A percentile compares a stretch with the other conserved stretches of the same genome.
Conservation (phyloP, 2,797 vertebrate species). For the Chanos chanos region DNA sequence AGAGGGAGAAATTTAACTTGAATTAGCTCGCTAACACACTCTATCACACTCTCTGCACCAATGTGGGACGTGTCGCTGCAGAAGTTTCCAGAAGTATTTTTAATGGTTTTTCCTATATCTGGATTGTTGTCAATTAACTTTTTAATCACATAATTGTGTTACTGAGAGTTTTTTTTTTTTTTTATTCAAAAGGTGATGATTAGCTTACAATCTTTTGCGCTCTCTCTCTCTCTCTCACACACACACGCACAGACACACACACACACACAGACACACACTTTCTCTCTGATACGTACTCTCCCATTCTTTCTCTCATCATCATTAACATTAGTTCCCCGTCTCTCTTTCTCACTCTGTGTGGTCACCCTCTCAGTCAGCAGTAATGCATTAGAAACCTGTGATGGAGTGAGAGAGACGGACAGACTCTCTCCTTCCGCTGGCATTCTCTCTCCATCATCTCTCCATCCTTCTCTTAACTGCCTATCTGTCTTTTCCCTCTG, state of each 20-base stretch:
- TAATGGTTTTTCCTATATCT: no score
- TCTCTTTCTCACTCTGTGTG: background rate
- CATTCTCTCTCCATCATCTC: background rate
- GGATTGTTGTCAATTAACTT: no score
- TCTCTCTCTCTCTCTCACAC: background rate
- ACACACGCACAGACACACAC: background rate
- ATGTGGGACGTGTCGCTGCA: no score
- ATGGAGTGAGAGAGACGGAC: constrained; percentile 22
- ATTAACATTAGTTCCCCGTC: constrained; percentile 16
- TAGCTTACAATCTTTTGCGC: background rate
- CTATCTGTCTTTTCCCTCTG: constrained; percentile 13
- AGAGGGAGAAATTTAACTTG: no score
- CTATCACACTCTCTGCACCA: no score
- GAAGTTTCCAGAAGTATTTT: no score
- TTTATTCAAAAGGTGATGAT: no score
- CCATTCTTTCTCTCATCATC: constrained; percentile 19
- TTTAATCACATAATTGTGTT: no score
- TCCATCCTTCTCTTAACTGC: constrained; percentile 1
- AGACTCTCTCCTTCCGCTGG: constrained; percentile 6
- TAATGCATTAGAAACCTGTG: constrained; percentile 32
- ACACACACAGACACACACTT: background rate
- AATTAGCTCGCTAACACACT: no score
- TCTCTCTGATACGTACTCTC: background rate
- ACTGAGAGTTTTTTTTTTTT: no score
- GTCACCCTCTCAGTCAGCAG: constrained; percentile 25